Evolutionary conservation across 2,888 invertebrate genomes (phyloP), one percentile per base, ranked within the genome.

Genomic region (Leuctra nigra): DNA sequence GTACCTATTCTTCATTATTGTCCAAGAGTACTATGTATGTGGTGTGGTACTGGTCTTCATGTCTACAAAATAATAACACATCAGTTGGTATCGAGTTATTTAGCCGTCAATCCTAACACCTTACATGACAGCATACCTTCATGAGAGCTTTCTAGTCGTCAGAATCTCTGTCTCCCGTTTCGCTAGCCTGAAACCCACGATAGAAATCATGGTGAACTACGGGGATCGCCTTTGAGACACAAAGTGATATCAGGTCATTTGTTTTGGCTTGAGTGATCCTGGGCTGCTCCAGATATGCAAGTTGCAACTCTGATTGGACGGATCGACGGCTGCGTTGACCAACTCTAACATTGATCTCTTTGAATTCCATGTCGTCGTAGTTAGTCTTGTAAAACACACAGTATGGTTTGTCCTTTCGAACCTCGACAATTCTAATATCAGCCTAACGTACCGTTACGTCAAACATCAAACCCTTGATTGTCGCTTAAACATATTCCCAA

Each of bases 141-240:
- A 36, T 36, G 36, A 13, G 36, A 36, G 14, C 36, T 3, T 13
- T 13, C 36, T 36, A 36, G 36, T 41, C 41, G n/a, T n/a, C n/a
- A 16, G 41, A 41, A 16, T 41, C 41, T 41, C 9, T 36, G 41
- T n/a, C n/a, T n/a, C n/a, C n/a, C n/a, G n/a, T n/a, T n/a, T n/a
- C n/a, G n/a, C n/a, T n/a, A n/a, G n/a, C 13, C 18, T 14, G 20
- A 22, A 36, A 14, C 13, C 36, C 36, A 36, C 14, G 36, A 14
- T 6, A 36, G 36, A 36, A 36, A 14, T 13, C 36, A 36, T 36
- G 36, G 36, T 36, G 36, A 36, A 36, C 36, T 36, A n/a, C 36
- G 13, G 36, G 36, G 14, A 36, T 36, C 36, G 14, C 36, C 36
- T 36, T 36, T 14, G 36, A 36, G 14, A n/a, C 36, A 36, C 36